These are phyloP conservation scores for Drosophila kambysellisi DNA, from an alignment of 2,888 invertebrate genomes.

Conservation along the genomic window DNA sequence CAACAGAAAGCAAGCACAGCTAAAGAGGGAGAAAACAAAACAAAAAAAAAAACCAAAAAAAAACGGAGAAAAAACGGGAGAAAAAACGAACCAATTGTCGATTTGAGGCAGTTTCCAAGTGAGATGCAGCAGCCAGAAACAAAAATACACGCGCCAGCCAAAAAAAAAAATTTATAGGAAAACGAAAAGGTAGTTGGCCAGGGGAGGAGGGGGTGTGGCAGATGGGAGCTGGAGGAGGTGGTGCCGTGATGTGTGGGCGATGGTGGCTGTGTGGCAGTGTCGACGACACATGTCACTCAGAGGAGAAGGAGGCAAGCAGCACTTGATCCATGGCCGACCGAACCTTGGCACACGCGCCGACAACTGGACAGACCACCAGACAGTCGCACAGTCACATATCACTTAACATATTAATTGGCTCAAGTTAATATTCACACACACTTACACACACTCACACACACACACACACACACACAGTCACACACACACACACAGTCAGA, in stretches of 20 bases:
- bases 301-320: conserved; percentile 15
- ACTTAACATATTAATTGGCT: conserved; percentile 79
- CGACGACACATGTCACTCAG: conserved; percentile 60
- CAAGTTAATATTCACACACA: conserved; percentile 59
- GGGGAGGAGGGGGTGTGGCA: neutral
- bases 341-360: conserved; percentile 76
- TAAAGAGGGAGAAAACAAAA: conserved; percentile 15
- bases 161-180: conserved; percentile 5
- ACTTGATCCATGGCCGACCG: conserved; percentile 63
- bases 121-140: conserved; percentile 32
- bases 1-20: conserved; percentile 53
- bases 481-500: neutral
- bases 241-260: conserved; percentile 20
- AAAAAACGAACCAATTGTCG: conserved; percentile 33
- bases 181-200: conserved; percentile 2
- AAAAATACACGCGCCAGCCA: conserved; percentile 34
- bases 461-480: conserved; percentile 19
- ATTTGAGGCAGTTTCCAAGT: conserved; percentile 42
- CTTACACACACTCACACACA: conserved; percentile 16
- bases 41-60: conserved; percentile 11
- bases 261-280: conserved; percentile 14
- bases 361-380: conserved; percentile 37
- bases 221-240: neutral
- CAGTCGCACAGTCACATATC: conserved; percentile 51
- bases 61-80: neutral